Evolutionary conservation across 1,140 invertebrate species (phyloP), one percentile per base, ranked within the genome.

Genomic region (Papilio polyxenes): DNA sequence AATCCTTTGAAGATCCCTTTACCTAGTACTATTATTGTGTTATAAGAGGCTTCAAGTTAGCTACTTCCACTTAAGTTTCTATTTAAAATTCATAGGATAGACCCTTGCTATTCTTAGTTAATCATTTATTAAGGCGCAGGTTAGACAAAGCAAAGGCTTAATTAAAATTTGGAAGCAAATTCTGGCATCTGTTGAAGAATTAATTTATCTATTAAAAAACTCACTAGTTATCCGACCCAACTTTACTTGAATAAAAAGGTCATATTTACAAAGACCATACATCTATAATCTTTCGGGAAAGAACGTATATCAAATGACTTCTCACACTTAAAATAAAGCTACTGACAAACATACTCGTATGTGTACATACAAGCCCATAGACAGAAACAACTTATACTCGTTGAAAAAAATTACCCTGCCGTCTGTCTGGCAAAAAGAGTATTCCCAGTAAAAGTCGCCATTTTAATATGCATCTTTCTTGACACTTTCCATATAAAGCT

Each of bases 81-180:
- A 72, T 72, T 72, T 72, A 72, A 72, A 72, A 72, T 72, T 72
- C 65, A 72, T 72, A 72, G 31, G 65, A 72, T 72, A 72, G 65
- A 72, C 65, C 65, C 65, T 37, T 8, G 65, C 65, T 72, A 72
- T 72, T 72, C 65, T 72, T 72, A 72, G 3, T 72, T 72, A 72
- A 72, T 72, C 65, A 72, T 72, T 72, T 17, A 69, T 31, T 69
- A 69, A 69, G 65, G 65, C 65, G 13, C 65, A 72, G 65, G 65
- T 72, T 72, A 37, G 65, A 72, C 65, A 72, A 72, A 72, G 65
- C 65, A 31, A 72, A 37, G 65, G 65, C 31, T 15, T 72, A 72
- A 72, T 72, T 72, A 72, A 72, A 72, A 72, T 72, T 72, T 72
- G 65, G 31, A 72, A 72, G 65, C 31, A 72, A 72, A 72, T 72